Conservation (phyloP, 2,888 invertebrate genomes). For the Apamea anceps region DNA sequence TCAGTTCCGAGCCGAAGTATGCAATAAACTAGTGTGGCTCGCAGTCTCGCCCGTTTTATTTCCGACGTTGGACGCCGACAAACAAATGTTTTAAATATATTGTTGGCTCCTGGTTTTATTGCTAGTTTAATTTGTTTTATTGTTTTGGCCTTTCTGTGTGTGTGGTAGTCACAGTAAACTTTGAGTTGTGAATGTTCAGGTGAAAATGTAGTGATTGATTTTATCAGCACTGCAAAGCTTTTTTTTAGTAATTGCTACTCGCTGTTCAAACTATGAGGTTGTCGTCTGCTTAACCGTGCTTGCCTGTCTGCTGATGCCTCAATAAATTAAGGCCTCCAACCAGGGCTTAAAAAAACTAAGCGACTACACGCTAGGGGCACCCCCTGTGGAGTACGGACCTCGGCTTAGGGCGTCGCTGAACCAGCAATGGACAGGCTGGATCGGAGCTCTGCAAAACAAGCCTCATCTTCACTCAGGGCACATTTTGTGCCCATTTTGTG, state of each 20-base stretch:
- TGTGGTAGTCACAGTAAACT: slow-evolving; percentile 13
- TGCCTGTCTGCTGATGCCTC: too few species aligned
- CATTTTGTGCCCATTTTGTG: background rate
- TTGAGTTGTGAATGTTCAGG: background rate
- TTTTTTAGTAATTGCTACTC: too few species aligned
- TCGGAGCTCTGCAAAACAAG: background rate
- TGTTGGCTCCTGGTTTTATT: slow-evolving; percentile 45
- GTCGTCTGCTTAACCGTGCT: too few species aligned
- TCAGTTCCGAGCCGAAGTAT: slow-evolving; percentile 44
- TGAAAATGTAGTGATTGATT: too few species aligned
- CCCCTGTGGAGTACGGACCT: too few species aligned
- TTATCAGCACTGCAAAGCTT: too few species aligned
- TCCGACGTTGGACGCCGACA: slow-evolving; percentile 43
- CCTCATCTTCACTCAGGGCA: background rate
- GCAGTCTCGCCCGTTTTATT: slow-evolving; percentile 55
- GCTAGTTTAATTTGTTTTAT: slow-evolving; percentile 42
- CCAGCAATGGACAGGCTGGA: too few species aligned
- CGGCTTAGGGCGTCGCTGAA: too few species aligned
- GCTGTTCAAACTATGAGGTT: too few species aligned
- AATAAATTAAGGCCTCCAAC: too few species aligned
- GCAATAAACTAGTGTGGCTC: slow-evolving; percentile 46
- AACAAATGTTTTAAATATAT: slow-evolving; percentile 57
- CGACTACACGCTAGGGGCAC: too few species aligned
- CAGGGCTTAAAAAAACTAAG: too few species aligned
- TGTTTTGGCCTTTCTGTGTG: slow-evolving; percentile 30